Evolutionary conservation across 37 sponge, comb jelly and placozoan species (phyloP).

Genomic region (Crambe crambe): DNA sequence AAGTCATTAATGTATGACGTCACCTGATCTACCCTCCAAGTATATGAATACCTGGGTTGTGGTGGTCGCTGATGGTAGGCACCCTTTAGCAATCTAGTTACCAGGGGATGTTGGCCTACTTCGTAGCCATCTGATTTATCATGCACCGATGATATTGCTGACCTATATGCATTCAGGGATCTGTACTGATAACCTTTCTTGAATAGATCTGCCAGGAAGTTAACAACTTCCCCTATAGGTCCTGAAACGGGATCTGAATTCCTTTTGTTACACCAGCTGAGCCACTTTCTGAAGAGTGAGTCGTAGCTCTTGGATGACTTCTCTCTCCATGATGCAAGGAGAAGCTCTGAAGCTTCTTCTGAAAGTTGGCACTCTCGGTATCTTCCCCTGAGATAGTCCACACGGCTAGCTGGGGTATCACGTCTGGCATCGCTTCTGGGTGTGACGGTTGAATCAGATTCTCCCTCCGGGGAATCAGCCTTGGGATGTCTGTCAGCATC

Average conservation of each 20-base stretch:
- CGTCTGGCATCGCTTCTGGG: constrained; percentile 5
- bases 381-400: constrained; percentile 41
- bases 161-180: constrained; percentile 34
- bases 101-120: constrained; percentile 18
- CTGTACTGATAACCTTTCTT: constrained; percentile 31
- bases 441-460: constrained; percentile 6
- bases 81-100: constrained; percentile 30
- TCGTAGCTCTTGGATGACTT: constrained; percentile 25
- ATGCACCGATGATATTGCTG: constrained; percentile 26
- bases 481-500: not conserved
- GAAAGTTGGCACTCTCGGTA: constrained; percentile 5
- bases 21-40: constrained; percentile 32
- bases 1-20: not conserved
- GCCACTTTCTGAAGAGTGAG: constrained; percentile 28
- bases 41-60: constrained; percentile 15
- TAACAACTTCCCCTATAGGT: constrained; percentile 26
- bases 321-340: constrained; percentile 42
- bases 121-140: constrained; percentile 2
- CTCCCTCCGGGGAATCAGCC: not conserved
- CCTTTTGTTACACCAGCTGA: constrained; percentile 27
- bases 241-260: constrained; percentile 35
- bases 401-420: constrained; percentile 19
- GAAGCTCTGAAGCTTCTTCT: constrained; percentile 30
- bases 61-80: constrained; percentile 30
- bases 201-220: constrained; percentile 27